A percentile compares a stretch with the other conserved stretches of the same genome.
These are phyloP conservation scores for Diaphora mendica DNA, from an alignment of 2,888 invertebrate genomes.

Conservation along the genomic window DNA sequence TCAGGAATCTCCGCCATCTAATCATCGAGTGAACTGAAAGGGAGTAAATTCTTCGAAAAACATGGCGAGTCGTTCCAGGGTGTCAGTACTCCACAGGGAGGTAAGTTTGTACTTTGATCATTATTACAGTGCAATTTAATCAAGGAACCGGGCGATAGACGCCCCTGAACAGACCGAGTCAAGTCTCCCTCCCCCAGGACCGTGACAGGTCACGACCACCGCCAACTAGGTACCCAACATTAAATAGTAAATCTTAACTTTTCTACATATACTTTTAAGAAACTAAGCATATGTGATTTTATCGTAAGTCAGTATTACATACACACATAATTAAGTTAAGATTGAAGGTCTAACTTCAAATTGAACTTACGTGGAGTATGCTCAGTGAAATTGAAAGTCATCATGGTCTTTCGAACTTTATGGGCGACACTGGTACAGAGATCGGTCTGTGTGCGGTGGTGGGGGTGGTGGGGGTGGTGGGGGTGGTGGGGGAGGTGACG, in stretches of 20 bases:
- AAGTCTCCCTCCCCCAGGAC: background rate
- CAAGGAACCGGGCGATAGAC: slow-evolving; percentile 35
- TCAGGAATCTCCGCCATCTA: slow-evolving; percentile 42
- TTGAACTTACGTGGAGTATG: background rate
- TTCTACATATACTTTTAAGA: background rate
- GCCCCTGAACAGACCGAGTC: slow-evolving; percentile 12
- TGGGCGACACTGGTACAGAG: no score
- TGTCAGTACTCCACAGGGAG: slow-evolving; percentile 22
- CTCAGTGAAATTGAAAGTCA: background rate
- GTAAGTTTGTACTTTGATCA: slow-evolving; percentile 66
- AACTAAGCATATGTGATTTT: background rate
- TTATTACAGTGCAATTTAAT: slow-evolving; percentile 52
- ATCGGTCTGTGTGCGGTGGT: background rate
- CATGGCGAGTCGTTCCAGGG: slow-evolving; percentile 44
- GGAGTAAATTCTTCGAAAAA: slow-evolving; percentile 75
- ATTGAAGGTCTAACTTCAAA: background rate
- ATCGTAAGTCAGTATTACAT: background rate
- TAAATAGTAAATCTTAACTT: background rate
- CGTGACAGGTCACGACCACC: background rate
- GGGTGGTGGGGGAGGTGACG: background rate
- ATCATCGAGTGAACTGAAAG: slow-evolving; percentile 52
- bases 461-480: background rate
- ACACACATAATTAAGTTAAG: slow-evolving; percentile 1
- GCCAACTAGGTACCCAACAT: background rate
- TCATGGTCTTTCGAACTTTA: background rate